Conservation (phyloP, 2,113 vertebrate species). For the Anolis carolinensis region DNA sequence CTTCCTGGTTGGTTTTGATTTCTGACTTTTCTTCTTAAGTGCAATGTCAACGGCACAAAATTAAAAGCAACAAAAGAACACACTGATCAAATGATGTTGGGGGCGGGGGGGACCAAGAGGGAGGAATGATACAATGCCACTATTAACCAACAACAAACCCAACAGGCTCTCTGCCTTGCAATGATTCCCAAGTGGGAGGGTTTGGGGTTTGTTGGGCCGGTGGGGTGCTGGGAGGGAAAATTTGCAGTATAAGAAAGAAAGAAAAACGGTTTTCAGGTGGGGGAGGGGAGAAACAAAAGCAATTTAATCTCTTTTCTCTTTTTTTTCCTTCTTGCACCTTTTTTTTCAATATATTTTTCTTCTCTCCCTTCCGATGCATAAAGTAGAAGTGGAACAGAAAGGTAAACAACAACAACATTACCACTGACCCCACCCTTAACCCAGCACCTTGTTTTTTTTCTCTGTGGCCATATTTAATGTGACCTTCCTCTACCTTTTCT, state of each 20-base stretch:
- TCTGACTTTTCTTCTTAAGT: slow-evolving; percentile 45
- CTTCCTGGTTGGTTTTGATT: slow-evolving; percentile 34
- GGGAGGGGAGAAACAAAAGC: slow-evolving; percentile 56
- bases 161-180: slow-evolving; percentile 31
- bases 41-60: slow-evolving; percentile 16
- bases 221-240: slow-evolving; percentile 56
- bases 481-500: slow-evolving; percentile 72
- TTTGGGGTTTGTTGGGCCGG: slow-evolving; percentile 60
- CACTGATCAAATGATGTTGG: slow-evolving; percentile 19
- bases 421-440: slow-evolving; percentile 86
- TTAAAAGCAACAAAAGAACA: not conserved
- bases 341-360: slow-evolving; percentile 87
- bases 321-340: slow-evolving; percentile 90
- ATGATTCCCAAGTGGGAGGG: slow-evolving; percentile 45
- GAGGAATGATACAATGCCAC: not conserved
- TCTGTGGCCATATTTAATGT: slow-evolving; percentile 89
- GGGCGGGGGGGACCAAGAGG: not conserved
- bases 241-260: slow-evolving; percentile 21
- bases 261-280: slow-evolving; percentile 64
- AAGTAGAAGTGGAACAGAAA: slow-evolving; percentile 99
- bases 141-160: slow-evolving; percentile 20
- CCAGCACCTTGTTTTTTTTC: slow-evolving; percentile 87
- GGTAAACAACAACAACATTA: slow-evolving; percentile 84
- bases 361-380: slow-evolving; percentile 97
- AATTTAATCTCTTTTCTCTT: slow-evolving; percentile 94